Base-by-base conservation (phyloP, 2,888 invertebrate species). In the Seira musarum region DNA sequence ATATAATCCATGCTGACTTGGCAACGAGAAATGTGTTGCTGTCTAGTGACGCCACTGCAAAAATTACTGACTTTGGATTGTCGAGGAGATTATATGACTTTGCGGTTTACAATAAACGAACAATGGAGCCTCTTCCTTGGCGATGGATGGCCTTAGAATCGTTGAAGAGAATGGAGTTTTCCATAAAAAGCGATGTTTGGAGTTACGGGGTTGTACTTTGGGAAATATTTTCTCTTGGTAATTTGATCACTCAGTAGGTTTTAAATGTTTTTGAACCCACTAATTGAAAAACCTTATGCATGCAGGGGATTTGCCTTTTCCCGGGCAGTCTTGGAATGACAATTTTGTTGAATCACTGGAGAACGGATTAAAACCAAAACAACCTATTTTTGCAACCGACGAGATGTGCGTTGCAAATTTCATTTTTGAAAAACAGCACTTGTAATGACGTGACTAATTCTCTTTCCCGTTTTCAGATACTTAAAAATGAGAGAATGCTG, bases 1-100 rank as follows among this genome's bases (percentile, higher is more conserved):
- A 72, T 40, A 64, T 40, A n/a, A 40, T 73, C 19, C 73, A 73
- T 25, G 65, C 53, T 8, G 73, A 73, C 19, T 73, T 73, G 53
- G 73, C 73, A 8, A 22, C 71, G 0, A 24, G 71, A 8, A 71
- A 71, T 61, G 61, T 71, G 3, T n/a, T 71, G 3, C 21, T 71
- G 40, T 15, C 8, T 71, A 2, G 24, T 1, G 25, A n/a, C 13
- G 19, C 15, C 25, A 19, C 17, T 6, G 70, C 60, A 1, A 70
- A 70, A 17, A 70, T 70, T n/a, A 70, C 70, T 1, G 70, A 70
- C 13, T 70, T 70, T 60, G 70, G 70, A 1, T 40, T 70, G 2
- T 70, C 70, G 10, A 25, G 70, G n/a, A 22, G 60, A 21, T 8
- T 74, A 30, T 74, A 66, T 17, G 66, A 74, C n/a, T 66, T 66